Evolutionary conservation across 2,797 vertebrate genomes (phyloP).

Genomic region (Hoplostethus mediterraneus): DNA sequence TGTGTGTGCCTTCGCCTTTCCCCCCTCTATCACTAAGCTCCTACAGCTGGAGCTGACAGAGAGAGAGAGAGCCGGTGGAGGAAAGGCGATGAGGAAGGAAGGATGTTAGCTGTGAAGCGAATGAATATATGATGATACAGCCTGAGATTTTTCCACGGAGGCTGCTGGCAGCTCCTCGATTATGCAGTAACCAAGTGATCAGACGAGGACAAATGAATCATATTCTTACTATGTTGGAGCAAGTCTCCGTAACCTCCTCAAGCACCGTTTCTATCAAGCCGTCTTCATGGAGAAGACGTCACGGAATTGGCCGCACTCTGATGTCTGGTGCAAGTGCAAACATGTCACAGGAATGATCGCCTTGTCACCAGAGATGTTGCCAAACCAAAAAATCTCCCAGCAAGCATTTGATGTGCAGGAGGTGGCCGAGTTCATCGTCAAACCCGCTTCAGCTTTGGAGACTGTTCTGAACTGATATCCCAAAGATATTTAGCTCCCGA

Average conservation of each 20-base stretch:
- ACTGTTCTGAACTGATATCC: too few relatives aligned
- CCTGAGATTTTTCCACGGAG: constrained; percentile 1
- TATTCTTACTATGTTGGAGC: background rate
- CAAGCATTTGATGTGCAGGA: too few relatives aligned
- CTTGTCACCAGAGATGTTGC: too few relatives aligned
- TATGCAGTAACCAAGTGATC: constrained; percentile 11
- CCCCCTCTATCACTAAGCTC: constrained; percentile 45
- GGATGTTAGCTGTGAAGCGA: constrained; percentile 5
- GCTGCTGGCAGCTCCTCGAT: constrained; percentile 30
- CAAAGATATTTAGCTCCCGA: too few relatives aligned
- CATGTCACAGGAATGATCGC: too few relatives aligned
- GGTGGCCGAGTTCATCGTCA: too few relatives aligned
- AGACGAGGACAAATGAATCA: constrained; percentile 4
- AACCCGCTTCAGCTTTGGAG: too few relatives aligned
- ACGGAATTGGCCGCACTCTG: background rate
- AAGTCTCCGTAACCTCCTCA: background rate
- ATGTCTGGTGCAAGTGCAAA: too few relatives aligned
- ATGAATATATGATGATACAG: constrained; percentile 19
- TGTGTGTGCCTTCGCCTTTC: constrained; percentile 23
- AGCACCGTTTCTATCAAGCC: background rate
- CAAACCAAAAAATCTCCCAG: too few relatives aligned
- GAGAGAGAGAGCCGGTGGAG: constrained; percentile 12
- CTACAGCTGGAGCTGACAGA: constrained; percentile 69
- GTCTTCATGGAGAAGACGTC: background rate
- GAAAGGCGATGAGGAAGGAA: constrained; percentile 16